These are phyloP conservation scores for Sympetrum striolatum DNA, from an alignment of 2,888 invertebrate genomes.

Conservation along the genomic window DNA sequence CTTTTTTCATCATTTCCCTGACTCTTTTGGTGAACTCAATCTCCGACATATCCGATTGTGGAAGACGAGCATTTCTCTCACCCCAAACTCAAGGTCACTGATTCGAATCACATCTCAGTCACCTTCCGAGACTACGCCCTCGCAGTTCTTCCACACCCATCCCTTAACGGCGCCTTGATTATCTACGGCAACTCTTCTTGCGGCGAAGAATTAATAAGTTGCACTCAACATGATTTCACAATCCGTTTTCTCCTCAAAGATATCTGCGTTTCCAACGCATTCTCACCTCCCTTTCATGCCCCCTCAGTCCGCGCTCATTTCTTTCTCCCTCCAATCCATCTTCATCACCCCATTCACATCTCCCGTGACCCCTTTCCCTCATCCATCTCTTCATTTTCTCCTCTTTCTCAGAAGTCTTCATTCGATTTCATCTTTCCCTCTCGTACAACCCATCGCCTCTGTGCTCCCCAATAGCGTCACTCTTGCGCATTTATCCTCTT, in stretches of 20 bases:
- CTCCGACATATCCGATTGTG: too few relatives aligned
- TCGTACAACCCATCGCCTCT: too few relatives aligned
- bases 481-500: background rate
- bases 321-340: background rate
- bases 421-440: background rate
- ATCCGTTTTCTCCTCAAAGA: too few relatives aligned
- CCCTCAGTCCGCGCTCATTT: background rate
- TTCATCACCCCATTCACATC: conserved; percentile 15
- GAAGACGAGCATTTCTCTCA: too few relatives aligned
- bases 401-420: background rate
- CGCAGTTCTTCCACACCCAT: background rate
- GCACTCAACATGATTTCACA: too few relatives aligned
- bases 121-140: background rate
- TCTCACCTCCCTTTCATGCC: background rate
- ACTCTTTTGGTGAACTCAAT: too few relatives aligned
- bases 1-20: too few relatives aligned
- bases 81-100: background rate
- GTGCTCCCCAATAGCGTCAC: too few relatives aligned
- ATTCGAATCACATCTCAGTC: background rate
- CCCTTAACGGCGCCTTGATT: conserved; percentile 2
- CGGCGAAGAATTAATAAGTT: background rate
- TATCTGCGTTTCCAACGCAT: background rate
- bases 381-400: background rate
- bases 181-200: background rate
- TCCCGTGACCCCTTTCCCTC: background rate